Conservation (phyloP, 2,797 vertebrate species). For the Crenichthys baileyi region DNA sequence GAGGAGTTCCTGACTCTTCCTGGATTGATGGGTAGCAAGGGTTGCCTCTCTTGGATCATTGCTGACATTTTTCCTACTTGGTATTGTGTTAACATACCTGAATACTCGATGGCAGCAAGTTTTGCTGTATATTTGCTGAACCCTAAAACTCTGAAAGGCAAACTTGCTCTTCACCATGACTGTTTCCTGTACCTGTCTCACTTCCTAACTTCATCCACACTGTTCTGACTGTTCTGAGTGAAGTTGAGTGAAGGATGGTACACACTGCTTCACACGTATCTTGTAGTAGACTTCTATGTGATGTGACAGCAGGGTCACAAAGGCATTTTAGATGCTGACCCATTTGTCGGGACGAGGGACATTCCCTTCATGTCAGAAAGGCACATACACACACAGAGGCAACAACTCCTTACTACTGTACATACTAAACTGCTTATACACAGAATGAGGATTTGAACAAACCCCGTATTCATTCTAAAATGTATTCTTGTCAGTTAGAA, state of each 20-base stretch:
- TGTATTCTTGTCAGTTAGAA: not conserved
- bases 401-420: not conserved
- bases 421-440: not conserved
- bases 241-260: not conserved
- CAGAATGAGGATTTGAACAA: slow-evolving; percentile 1
- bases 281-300: slow-evolving; percentile 45
- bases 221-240: no score
- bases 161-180: not conserved
- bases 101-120: not conserved
- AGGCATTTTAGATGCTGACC: slow-evolving; percentile 72
- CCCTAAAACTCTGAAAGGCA: not conserved
- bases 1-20: not conserved
- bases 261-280: slow-evolving; percentile 17
- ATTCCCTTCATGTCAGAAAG: slow-evolving; percentile 30
- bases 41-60: not conserved
- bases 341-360: slow-evolving; percentile 52
- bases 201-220: not conserved
- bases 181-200: not conserved
- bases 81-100: not conserved
- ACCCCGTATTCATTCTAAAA: not conserved
- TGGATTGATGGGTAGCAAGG: not conserved
- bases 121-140: not conserved
- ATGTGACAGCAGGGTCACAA: slow-evolving; percentile 67
- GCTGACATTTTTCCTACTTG: not conserved
- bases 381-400: slow-evolving; percentile 13